Conservation (phyloP, 2,113 vertebrate genomes). For the Sinocyclocheilus anophthalmus region DNA sequence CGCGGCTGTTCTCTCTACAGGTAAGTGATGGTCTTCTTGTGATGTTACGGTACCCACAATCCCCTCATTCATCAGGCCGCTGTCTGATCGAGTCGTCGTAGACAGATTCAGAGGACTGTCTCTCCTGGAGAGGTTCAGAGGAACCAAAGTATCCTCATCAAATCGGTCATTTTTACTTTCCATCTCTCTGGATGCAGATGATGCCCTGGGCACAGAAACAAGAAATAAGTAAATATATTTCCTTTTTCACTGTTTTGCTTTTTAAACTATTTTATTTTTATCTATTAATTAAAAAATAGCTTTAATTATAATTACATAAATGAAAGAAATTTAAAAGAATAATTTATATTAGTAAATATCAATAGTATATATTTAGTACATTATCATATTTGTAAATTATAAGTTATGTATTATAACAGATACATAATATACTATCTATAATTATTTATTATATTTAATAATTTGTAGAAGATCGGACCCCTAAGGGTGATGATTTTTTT, state of each 20-base stretch:
- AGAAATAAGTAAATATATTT: too few relatives aligned
- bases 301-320: not conserved
- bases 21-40: conserved; percentile 69
- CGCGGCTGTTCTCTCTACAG: conserved; percentile 61
- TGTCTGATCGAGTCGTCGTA: conserved; percentile 63
- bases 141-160: conserved; percentile 62
- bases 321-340: not conserved
- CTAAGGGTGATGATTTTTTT: too few relatives aligned
- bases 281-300: too few relatives aligned
- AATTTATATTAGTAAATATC: too few relatives aligned
- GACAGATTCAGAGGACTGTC: conserved; percentile 87
- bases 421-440: too few relatives aligned
- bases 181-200: conserved; percentile 39
- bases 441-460: too few relatives aligned
- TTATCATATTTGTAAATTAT: not conserved
- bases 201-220: conserved; percentile 52
- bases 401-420: not conserved
- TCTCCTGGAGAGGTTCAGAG: conserved; percentile 90
- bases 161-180: conserved; percentile 2
- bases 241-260: too few relatives aligned
- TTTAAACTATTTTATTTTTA: too few relatives aligned
- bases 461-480: too few relatives aligned
- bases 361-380: not conserved
- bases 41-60: not conserved
- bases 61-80: not conserved